Evolutionary conservation across 2,113 vertebrate species (phyloP).

Genomic region (Perccottus glenii): DNA sequence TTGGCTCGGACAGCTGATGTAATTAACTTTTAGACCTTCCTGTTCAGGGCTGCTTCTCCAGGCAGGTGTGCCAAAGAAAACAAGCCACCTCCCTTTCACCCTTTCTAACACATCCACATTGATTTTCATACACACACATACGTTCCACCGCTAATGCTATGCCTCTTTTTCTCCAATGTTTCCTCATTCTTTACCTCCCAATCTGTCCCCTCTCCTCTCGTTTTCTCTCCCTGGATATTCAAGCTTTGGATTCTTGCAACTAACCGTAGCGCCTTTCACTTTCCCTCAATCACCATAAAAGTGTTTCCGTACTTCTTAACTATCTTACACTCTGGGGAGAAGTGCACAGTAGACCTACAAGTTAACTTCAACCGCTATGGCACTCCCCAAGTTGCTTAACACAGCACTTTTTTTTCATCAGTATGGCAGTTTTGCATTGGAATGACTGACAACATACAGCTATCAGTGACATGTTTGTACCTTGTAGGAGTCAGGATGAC

Average conservation of each 20-base stretch:
- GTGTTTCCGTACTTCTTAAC: constrained; percentile 70
- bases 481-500: constrained; percentile 47
- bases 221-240: constrained; percentile 36
- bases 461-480: constrained; percentile 57
- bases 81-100: constrained; percentile 47
- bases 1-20: constrained; percentile 71
- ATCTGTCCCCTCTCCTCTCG: constrained; percentile 30
- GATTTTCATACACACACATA: constrained; percentile 26
- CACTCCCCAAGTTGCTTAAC: constrained; percentile 61
- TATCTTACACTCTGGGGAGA: constrained; percentile 67
- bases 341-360: constrained; percentile 52
- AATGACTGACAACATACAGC: constrained; percentile 62
- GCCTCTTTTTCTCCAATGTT: background rate
- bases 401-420: constrained; percentile 57
- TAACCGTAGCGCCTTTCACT: constrained; percentile 56
- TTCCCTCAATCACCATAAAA: constrained; percentile 69
- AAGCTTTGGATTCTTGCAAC: constrained; percentile 51
- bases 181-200: constrained; percentile 28
- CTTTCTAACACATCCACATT: constrained; percentile 45
- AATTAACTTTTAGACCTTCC: constrained; percentile 77
- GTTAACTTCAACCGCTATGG: constrained; percentile 66
- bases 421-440: constrained; percentile 48
- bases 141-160: constrained; percentile 3
- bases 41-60: constrained; percentile 65
- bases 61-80: constrained; percentile 72